phyloP scores from a whole-genome alignment of 2,113 vertebrate genomes.

The Apaloderma vittatum region DNA sequence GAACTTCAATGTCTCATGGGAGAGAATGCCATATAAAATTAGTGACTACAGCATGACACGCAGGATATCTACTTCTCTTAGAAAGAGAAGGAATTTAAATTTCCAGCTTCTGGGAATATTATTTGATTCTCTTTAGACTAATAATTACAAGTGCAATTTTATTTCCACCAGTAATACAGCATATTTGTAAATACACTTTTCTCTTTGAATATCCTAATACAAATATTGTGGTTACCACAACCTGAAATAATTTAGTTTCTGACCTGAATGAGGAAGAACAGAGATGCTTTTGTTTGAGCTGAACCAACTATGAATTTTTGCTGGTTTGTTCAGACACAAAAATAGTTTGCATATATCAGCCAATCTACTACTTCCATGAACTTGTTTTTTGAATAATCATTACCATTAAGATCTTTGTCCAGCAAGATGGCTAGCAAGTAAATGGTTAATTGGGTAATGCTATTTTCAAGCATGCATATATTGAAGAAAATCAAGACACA shows the following conservation, averaged over 20 bases:
- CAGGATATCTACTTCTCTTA: neutral
- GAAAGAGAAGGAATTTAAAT: neutral
- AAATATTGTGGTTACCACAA: neutral
- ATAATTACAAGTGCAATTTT: neutral
- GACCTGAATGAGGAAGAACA: slow-evolving; percentile 9
- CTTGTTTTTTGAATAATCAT: neutral
- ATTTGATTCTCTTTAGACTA: neutral
- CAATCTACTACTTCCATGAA: neutral
- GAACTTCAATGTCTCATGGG: neutral
- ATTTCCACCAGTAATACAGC: neutral
- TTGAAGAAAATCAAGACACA: neutral
- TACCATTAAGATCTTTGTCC: neutral
- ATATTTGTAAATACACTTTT: neutral
- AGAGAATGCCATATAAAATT: neutral
- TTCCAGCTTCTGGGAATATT: neutral
- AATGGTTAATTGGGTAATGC: neutral
- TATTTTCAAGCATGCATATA: neutral
- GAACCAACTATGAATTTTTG: neutral
- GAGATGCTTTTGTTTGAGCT: slow-evolving; percentile 14
- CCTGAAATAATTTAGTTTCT: slow-evolving; percentile 30
- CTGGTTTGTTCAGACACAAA: slow-evolving; percentile 3
- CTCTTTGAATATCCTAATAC: neutral
- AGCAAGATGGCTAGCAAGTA: neutral
- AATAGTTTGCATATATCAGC: slow-evolving; percentile 1
- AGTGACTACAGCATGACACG: fast-evolving